Evolutionary conservation across 1,140 invertebrate species (phyloP).

Genomic region (Drosophila insularis): DNA sequence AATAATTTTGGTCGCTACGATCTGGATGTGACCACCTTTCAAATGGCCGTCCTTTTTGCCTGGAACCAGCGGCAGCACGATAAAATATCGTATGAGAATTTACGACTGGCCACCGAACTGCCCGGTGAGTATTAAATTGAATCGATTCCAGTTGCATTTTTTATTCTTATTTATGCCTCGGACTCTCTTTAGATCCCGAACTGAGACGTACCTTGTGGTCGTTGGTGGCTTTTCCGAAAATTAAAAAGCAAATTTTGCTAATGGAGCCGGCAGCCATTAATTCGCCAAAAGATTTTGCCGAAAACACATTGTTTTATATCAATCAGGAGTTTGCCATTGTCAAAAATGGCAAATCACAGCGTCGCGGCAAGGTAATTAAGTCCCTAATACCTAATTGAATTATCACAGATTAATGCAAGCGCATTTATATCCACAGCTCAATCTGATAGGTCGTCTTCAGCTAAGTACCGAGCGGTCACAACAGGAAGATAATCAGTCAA

Average conservation of each 20-base stretch:
- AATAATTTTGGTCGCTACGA: conserved; percentile 97
- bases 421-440: conserved; percentile 83
- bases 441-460: conserved; percentile 96
- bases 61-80: conserved; percentile 98
- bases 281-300: conserved; percentile 96
- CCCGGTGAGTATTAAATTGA: conserved; percentile 83
- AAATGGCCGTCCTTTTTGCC: conserved; percentile 99
- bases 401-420: not conserved
- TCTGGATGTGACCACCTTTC: conserved; percentile 99
- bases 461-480: conserved; percentile 97
- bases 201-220: conserved; percentile 98
- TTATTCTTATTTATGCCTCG: too few species aligned
- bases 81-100: conserved; percentile 96
- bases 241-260: conserved; percentile 94
- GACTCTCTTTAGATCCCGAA: conserved; percentile 89
- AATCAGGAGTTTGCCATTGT: conserved; percentile 96
- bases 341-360: conserved; percentile 97
- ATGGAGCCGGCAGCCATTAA: conserved; percentile 89
- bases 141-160: not conserved
- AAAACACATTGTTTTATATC: conserved; percentile 97
- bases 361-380: conserved; percentile 91
- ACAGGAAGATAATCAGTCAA: conserved; percentile 98
- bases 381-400: too few species aligned
- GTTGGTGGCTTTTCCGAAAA: conserved; percentile 97
- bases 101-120: conserved; percentile 97